Percentiles rank a stretch among this genome's conserved stretches.
phyloP scores from a whole-genome alignment of 2,888 invertebrate species.

The Ochropacha duplaris region DNA sequence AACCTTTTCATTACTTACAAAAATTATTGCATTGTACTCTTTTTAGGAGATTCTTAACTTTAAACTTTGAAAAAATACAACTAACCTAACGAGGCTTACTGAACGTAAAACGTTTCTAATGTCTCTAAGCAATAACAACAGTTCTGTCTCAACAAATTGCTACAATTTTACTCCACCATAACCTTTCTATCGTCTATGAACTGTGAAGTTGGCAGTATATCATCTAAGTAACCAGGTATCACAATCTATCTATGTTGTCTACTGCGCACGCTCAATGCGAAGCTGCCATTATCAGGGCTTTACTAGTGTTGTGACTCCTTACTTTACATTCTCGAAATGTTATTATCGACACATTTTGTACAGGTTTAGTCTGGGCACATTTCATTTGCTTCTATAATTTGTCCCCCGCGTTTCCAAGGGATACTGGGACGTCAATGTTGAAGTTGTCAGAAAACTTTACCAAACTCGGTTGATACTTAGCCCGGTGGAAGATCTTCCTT shows the following conservation, averaged over 20 bases:
- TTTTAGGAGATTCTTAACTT: neutral
- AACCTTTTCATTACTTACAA: too few relatives aligned
- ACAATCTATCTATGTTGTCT: constrained; percentile 43
- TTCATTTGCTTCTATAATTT: too few relatives aligned
- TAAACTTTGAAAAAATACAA: too few relatives aligned
- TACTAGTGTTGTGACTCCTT: constrained; percentile 24
- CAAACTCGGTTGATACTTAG: too few relatives aligned
- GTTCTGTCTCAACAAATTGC: neutral
- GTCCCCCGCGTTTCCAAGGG: too few relatives aligned
- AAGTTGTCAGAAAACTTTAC: too few relatives aligned
- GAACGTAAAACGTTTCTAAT: neutral
- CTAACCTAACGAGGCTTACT: too few relatives aligned
- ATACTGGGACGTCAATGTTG: too few relatives aligned
- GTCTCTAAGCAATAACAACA: neutral
- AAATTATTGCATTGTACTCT: too few relatives aligned
- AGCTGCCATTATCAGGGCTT: constrained; percentile 31
- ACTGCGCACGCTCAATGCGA: constrained; percentile 32
- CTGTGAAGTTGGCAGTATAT: constrained; percentile 10
- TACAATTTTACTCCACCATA: constrained; percentile 2
- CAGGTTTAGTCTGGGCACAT: too few relatives aligned
- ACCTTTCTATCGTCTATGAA: neutral
- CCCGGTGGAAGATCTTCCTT: too few relatives aligned
- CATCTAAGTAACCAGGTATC: constrained; percentile 29
- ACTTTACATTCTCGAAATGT: neutral
- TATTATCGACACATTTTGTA: too few relatives aligned